phyloP scores from a whole-genome alignment of 1,140 invertebrate species.

The Penaeus japonicus region DNA sequence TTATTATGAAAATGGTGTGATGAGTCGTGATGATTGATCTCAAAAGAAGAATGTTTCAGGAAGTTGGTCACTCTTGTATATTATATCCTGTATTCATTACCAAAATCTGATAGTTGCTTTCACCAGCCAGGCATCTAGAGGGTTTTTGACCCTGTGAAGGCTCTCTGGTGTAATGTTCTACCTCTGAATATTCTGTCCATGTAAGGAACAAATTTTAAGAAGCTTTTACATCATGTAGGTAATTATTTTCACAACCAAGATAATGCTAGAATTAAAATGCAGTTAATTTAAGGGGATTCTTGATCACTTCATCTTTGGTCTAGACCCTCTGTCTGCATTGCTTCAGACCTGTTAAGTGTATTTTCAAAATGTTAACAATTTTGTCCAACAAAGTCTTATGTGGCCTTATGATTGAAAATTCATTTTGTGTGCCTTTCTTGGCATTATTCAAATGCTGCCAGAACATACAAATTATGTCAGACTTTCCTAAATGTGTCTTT shows the following conservation, averaged over 20 bases:
- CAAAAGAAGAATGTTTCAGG: neutral
- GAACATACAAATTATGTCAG: constrained; percentile 16
- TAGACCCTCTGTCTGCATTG: no score
- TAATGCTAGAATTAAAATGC: neutral
- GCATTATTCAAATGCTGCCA: constrained; percentile 31
- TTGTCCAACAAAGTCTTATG: neutral
- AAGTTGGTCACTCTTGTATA: neutral
- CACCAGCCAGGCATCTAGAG: neutral
- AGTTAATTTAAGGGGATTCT: neutral
- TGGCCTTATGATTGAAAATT: constrained; percentile 21
- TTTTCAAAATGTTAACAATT: constrained; percentile 4
- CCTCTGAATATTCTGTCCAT: constrained; percentile 33
- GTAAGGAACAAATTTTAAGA: constrained; percentile 25
- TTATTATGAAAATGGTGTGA: neutral
- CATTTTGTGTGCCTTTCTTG: constrained; percentile 25
- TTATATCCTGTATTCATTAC: neutral
- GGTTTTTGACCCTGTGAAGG: neutral
- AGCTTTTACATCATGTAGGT: neutral
- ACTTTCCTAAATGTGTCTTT: neutral
- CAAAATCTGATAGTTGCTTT: neutral
- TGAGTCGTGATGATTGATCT: no score
- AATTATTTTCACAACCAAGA: neutral
- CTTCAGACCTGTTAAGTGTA: neutral
- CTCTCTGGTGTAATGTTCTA: constrained; percentile 24
- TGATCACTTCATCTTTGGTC: no score